Percentiles rank a stretch among this genome's conserved stretches.
Conservation (phyloP, 2,888 invertebrate species). For the Drosophila borborema region DNA sequence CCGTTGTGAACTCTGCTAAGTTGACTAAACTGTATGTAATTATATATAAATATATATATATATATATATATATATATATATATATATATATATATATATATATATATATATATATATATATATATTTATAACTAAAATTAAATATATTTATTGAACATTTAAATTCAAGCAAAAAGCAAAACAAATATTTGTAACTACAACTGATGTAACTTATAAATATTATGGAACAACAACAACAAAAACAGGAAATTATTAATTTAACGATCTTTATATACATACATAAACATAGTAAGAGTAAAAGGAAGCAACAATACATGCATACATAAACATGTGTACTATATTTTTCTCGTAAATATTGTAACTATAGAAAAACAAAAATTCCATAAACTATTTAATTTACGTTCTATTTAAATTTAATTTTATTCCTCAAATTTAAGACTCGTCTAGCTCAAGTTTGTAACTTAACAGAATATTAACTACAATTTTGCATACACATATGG, state of each 20-base stretch:
- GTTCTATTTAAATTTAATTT: constrained; percentile 45
- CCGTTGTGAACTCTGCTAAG: constrained; percentile 43
- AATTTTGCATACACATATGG: constrained; percentile 46
- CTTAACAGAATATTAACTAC: constrained; percentile 30
- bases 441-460: constrained; percentile 62
- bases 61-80: constrained; percentile 30
- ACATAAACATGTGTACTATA: constrained; percentile 64
- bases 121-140: constrained; percentile 13
- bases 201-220: constrained; percentile 56
- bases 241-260: constrained; percentile 54
- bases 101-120: constrained; percentile 26
- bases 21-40: constrained; percentile 72
- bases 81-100: constrained; percentile 10
- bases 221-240: constrained; percentile 8
- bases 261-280: constrained; percentile 43
- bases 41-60: constrained; percentile 27
- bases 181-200: constrained; percentile 47
- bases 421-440: constrained; percentile 31
- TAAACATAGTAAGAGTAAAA: constrained; percentile 40
- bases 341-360: constrained; percentile 69
- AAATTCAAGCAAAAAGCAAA: constrained; percentile 42
- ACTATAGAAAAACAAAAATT: constrained; percentile 13
- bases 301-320: constrained; percentile 27
- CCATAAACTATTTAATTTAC: constrained; percentile 20
- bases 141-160: constrained; percentile 68